These are phyloP conservation scores for Notospermus geniculatus DNA, from an alignment of 1,140 invertebrate genomes.

Conservation along the genomic window DNA sequence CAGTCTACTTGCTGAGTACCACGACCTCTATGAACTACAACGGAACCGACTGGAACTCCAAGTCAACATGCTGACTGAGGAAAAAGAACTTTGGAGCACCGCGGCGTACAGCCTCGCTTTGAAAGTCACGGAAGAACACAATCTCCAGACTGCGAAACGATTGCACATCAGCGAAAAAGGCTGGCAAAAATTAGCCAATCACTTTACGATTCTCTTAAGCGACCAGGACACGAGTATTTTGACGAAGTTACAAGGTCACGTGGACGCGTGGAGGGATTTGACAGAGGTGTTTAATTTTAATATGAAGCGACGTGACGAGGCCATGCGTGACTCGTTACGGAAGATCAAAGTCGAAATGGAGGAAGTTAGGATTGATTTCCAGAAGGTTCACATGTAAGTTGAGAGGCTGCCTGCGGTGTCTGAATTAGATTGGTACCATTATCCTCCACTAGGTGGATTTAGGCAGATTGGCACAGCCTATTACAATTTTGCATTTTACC, in stretches of 20 bases:
- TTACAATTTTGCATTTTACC: too few species aligned
- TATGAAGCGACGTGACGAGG: conserved; percentile 38
- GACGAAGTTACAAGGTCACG: conserved; percentile 41
- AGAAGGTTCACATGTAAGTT: conserved; percentile 47
- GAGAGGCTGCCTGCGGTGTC: too few species aligned
- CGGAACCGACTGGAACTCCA: conserved; percentile 48
- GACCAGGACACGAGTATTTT: conserved; percentile 52
- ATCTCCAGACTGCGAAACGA: conserved; percentile 48
- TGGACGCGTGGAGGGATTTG: conserved; percentile 50
- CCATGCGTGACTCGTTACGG: conserved; percentile 33
- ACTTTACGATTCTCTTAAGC: conserved; percentile 53
- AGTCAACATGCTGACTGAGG: conserved; percentile 44
- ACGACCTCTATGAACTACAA: conserved; percentile 56
- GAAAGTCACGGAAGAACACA: conserved; percentile 52
- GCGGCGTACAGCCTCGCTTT: conserved; percentile 52
- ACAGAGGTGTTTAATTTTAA: conserved; percentile 46
- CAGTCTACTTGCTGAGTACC: conserved; percentile 52
- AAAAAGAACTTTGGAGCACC: conserved; percentile 53
- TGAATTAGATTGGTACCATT: background rate
- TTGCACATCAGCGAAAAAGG: conserved; percentile 51
- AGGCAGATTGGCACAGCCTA: background rate
- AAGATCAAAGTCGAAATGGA: conserved; percentile 28
- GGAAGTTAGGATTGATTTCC: conserved; percentile 36
- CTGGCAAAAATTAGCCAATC: conserved; percentile 52
- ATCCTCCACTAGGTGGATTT: background rate